phyloP scores from a whole-genome alignment of 2,888 invertebrate species.

The Oscheius onirici region DNA sequence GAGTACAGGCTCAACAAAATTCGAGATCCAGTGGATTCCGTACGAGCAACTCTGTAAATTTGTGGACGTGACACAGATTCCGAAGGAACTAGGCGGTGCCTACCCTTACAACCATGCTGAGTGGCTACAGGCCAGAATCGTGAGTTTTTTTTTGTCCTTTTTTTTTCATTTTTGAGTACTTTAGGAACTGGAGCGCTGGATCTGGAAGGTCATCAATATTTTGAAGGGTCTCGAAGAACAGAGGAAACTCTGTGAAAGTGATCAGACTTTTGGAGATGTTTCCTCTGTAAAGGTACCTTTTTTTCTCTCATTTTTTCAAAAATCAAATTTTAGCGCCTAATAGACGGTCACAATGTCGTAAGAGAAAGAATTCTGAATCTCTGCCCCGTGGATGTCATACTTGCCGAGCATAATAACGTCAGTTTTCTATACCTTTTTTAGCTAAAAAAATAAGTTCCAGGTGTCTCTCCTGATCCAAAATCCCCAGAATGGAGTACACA shows the following conservation, averaged over 20 bases:
- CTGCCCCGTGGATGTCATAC: slow-evolving; percentile 87
- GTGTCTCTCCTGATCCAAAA: slow-evolving; percentile 40
- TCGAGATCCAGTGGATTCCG: slow-evolving; percentile 93
- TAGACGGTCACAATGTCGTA: slow-evolving; percentile 19
- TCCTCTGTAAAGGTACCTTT: slow-evolving; percentile 83
- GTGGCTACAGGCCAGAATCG: slow-evolving; percentile 92
- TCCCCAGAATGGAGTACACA: slow-evolving; percentile 69
- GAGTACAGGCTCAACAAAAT: slow-evolving; percentile 33
- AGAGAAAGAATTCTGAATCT: slow-evolving; percentile 83
- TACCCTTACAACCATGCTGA: slow-evolving; percentile 93
- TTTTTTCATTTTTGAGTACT: slow-evolving; percentile 39
- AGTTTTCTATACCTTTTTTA: too few relatives aligned
- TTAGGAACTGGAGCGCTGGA: slow-evolving; percentile 89
- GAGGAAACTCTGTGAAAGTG: slow-evolving; percentile 83
- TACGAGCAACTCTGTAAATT: slow-evolving; percentile 91
- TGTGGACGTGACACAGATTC: slow-evolving; percentile 90
- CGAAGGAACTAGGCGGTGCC: slow-evolving; percentile 87
- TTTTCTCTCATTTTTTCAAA: slow-evolving; percentile 77
- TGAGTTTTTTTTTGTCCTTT: slow-evolving; percentile 8
- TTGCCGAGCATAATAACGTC: slow-evolving; percentile 82
- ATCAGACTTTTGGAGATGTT: slow-evolving; percentile 89
- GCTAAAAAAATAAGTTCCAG: too few relatives aligned
- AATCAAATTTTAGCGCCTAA: slow-evolving; percentile 1
- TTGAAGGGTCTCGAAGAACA: slow-evolving; percentile 48
- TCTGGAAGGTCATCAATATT: slow-evolving; percentile 90